These are phyloP conservation scores for Psix sp. DNA, from an alignment of 1,140 invertebrate species.

Conservation along the genomic window DNA sequence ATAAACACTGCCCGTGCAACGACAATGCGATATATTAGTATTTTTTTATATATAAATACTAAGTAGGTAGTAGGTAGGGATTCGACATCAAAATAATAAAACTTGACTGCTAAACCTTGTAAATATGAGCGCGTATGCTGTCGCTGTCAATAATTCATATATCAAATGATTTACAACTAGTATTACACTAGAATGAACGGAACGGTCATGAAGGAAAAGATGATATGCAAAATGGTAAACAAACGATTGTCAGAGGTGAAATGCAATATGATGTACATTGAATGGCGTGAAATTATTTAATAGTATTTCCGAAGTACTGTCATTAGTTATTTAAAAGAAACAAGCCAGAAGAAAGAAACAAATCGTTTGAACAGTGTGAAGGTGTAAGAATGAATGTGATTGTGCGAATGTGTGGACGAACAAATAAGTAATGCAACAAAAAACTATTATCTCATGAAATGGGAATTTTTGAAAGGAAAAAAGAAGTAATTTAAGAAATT, in stretches of 20 bases:
- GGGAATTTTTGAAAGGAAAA: conserved; percentile 20
- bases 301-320: conserved; percentile 56
- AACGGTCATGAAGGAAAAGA: background rate
- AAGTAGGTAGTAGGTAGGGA: conserved; percentile 70
- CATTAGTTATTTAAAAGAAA: conserved; percentile 56
- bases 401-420: conserved; percentile 9
- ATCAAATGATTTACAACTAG: conserved; percentile 67
- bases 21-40: conserved; percentile 76
- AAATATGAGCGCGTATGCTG: conserved; percentile 70
- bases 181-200: conserved; percentile 61
- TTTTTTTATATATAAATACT: conserved; percentile 75
- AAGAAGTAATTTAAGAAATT: conserved; percentile 44
- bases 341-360: conserved; percentile 12
- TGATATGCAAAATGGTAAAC: conserved; percentile 16
- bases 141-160: conserved; percentile 68
- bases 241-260: conserved; percentile 59
- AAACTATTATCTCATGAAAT: conserved; percentile 24
- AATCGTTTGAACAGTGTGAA: conserved; percentile 24
- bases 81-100: conserved; percentile 60
- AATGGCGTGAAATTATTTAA: conserved; percentile 62
- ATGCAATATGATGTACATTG: conserved; percentile 62
- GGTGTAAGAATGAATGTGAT: conserved; percentile 4
- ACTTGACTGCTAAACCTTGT: conserved; percentile 68
- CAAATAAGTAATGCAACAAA: conserved; percentile 4
- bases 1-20: conserved; percentile 76